These are phyloP conservation scores for Phyllostomus hastatus DNA, from an alignment of 2,113 vertebrate genomes.

Conservation along the genomic window DNA sequence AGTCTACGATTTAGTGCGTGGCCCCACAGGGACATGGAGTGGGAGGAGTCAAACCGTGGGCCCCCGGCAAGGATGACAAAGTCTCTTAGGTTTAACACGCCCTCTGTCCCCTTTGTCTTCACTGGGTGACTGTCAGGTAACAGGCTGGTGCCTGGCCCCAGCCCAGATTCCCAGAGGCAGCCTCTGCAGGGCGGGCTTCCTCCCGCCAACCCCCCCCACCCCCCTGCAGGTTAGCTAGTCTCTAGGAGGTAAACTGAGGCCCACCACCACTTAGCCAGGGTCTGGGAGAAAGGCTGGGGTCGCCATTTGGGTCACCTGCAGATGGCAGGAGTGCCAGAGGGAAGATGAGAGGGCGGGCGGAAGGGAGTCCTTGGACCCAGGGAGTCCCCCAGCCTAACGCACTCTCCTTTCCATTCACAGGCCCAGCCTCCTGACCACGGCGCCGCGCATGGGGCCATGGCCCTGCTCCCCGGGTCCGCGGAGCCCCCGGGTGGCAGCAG, in stretches of 20 bases:
- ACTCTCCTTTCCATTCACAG: conserved; percentile 10
- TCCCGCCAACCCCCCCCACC: accelerated
- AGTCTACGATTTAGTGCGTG: accelerated
- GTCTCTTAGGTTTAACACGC: background rate
- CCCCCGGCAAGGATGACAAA: background rate
- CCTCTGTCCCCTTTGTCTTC: background rate
- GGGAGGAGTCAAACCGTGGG: background rate
- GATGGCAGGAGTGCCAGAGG: background rate
- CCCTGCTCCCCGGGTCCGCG: conserved; percentile 85
- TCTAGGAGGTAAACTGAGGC: background rate
- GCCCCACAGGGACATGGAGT: accelerated
- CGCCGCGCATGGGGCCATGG: conserved; percentile 85
- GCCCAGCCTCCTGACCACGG: background rate
- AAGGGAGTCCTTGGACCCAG: too few species aligned
- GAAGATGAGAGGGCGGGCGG: background rate
- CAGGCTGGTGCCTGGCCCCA: too few species aligned
- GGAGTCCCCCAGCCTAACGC: conserved; percentile 16
- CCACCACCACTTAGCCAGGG: accelerated
- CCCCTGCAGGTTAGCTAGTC: background rate
- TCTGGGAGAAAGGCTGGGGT: too few species aligned
- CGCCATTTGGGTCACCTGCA: accelerated
- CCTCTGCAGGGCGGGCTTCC: background rate
- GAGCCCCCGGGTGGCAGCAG: conserved; percentile 71
- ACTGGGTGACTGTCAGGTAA: background rate
- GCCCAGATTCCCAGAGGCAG: background rate